Conservation (phyloP, 1,140 invertebrate species). For the Ostrea denselamellosa region DNA sequence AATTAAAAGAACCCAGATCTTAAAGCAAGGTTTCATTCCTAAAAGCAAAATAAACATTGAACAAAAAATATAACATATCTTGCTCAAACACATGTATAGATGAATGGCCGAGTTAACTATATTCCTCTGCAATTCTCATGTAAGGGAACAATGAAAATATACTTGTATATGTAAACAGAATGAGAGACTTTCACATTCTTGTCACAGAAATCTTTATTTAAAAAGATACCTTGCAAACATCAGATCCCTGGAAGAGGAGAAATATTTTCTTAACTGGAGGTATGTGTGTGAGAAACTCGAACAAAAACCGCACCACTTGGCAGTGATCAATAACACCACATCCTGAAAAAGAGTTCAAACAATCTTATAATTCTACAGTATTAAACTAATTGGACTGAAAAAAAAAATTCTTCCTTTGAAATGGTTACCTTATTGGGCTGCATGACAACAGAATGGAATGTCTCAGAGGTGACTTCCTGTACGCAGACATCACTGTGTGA, state of each 20-base stretch:
- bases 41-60: no score
- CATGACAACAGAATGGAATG: slow-evolving; percentile 74
- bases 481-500: slow-evolving; percentile 77
- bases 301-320: slow-evolving; percentile 87
- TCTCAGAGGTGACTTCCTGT: slow-evolving; percentile 80
- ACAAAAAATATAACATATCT: no score
- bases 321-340: slow-evolving; percentile 85
- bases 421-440: slow-evolving; percentile 62
- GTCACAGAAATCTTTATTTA: neutral
- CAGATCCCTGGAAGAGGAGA: slow-evolving; percentile 81
- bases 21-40: no score
- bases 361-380: neutral
- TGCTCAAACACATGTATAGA: no score
- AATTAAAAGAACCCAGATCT: no score
- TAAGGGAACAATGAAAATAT: no score
- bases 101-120: no score
- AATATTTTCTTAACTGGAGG: slow-evolving; percentile 84
- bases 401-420: neutral
- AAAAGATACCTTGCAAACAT: slow-evolving; percentile 81
- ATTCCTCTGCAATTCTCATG: no score
- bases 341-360: slow-evolving; percentile 80
- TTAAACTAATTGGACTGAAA: neutral
- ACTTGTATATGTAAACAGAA: no score
- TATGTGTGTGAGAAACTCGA: slow-evolving; percentile 84
- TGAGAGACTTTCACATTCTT: neutral